Evolutionary conservation across 2,797 vertebrate species (phyloP), one percentile per base, ranked within the genome.

Genomic region (Alcedo quadribrachys): DNA sequence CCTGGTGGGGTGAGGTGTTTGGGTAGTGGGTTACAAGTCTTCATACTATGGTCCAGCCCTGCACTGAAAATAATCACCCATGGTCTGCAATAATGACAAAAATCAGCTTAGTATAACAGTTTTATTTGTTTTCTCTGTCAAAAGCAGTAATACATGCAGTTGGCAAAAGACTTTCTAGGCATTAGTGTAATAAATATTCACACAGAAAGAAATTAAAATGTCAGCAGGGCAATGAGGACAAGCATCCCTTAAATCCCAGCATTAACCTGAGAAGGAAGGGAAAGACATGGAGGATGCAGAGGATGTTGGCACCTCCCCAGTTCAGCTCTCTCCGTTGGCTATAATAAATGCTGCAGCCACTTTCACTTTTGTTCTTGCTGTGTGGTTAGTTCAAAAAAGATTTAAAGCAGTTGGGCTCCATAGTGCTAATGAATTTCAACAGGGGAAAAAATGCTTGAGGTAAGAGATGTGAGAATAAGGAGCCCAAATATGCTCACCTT

Each of bases 111-210:
- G 5, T 85, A 40, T 55, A 71, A 89, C 1, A 5, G 63, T 37
- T 97, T 97, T 97, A 97, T 96, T 96, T 81, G 55, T 77, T 91
- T 93, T 54, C 33, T 86, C 85, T 81, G 77, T 89, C 55, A 65
- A 82, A 86, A 70, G 71, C 80, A 77, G 75, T 42, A 77, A 54
- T 80, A 93, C 88, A 96, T 85, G 90, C 89, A 93, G 54, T 85
- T 92, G 93, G 91, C 83, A 90, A 79, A 91, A 77, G 71, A 92
- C 50, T 89, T 50, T 25, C 50, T 85, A 85, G 58, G 69, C 68
- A 74, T 53, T 54, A 53, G 55, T 54, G 70, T 92, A 50, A 68
- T 42, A 92, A 66, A 80, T 51, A 51, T 28, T 63, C 82, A 92
- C 62, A 19, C 4, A 17, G 78, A 54, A 42, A 75, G 57, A 68